Percentiles rank a stretch among this genome's conserved stretches.
Evolutionary conservation across 2,797 vertebrate genomes (phyloP).

Genomic region (Miopithecus talapoin): DNA sequence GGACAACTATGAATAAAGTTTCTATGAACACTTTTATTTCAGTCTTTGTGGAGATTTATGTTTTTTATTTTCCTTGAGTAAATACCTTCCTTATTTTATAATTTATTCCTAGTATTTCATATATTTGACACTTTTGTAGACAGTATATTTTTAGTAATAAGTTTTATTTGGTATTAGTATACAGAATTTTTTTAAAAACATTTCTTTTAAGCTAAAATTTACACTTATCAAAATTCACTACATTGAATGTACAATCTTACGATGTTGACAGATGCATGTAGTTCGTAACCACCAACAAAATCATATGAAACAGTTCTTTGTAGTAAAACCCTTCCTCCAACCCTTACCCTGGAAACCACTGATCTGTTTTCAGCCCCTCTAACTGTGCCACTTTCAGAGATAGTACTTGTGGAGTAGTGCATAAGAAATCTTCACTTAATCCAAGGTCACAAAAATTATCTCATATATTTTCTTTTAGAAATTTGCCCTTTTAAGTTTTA

Average conservation of each 20-base stretch:
- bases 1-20: neutral
- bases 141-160: neutral
- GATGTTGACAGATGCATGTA: neutral
- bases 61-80: neutral
- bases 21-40: neutral
- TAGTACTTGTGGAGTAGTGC: neutral
- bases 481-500: neutral
- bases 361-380: neutral
- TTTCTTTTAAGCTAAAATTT: neutral
- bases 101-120: neutral
- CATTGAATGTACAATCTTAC: neutral
- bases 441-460: neutral
- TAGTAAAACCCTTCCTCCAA: neutral
- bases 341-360: neutral
- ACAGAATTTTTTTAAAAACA: accelerated
- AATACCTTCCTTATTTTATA: neutral
- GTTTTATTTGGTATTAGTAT: neutral
- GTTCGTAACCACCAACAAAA: neutral
- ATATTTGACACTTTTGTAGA: neutral
- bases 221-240: neutral
- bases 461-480: neutral
- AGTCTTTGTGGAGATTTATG: neutral
- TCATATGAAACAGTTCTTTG: neutral
- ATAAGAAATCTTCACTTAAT: neutral
- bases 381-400: neutral